phyloP scores from a whole-genome alignment of 2,113 vertebrate species.

The Epinephelus lanceolatus region DNA sequence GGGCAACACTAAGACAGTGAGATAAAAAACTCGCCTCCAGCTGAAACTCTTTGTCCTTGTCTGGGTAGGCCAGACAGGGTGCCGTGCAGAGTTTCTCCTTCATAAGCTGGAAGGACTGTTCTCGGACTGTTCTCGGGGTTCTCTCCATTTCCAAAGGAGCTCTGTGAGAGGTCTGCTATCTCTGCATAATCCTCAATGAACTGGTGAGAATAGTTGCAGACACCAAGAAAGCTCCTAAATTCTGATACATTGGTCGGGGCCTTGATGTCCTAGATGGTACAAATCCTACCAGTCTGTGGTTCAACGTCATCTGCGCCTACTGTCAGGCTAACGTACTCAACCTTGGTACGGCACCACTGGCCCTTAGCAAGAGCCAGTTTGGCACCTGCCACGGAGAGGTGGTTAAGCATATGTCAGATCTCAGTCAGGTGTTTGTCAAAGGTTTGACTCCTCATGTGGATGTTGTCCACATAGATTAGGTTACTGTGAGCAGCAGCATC shows the following conservation, averaged over 20 bases:
- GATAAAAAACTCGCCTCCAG: too few species aligned
- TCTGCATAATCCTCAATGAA: slow-evolving; percentile 12
- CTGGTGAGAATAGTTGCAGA: slow-evolving; percentile 36
- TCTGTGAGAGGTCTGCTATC: not conserved
- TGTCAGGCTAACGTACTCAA: slow-evolving; percentile 21
- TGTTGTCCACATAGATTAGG: not conserved
- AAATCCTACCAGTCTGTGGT: slow-evolving; percentile 3
- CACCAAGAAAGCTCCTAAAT: slow-evolving; percentile 19
- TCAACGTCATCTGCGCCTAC: slow-evolving; percentile 4
- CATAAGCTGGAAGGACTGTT: fast-evolving
- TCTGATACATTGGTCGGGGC: not conserved
- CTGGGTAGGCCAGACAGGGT: too few species aligned
- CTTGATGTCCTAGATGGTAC: slow-evolving; percentile 19
- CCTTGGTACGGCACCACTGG: slow-evolving; percentile 14
- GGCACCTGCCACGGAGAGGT: not conserved
- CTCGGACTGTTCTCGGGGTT: too few species aligned
- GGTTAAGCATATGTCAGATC: not conserved
- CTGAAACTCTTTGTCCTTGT: too few species aligned
- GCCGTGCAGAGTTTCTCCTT: not conserved
- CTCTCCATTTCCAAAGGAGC: too few species aligned
- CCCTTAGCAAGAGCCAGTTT: not conserved
- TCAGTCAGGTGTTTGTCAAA: not conserved
- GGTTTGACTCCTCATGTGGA: not conserved
- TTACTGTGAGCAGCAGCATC: not conserved
- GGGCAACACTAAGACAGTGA: too few species aligned